Conservation (phyloP, 2,888 invertebrate genomes). For the Gibbula magus region DNA sequence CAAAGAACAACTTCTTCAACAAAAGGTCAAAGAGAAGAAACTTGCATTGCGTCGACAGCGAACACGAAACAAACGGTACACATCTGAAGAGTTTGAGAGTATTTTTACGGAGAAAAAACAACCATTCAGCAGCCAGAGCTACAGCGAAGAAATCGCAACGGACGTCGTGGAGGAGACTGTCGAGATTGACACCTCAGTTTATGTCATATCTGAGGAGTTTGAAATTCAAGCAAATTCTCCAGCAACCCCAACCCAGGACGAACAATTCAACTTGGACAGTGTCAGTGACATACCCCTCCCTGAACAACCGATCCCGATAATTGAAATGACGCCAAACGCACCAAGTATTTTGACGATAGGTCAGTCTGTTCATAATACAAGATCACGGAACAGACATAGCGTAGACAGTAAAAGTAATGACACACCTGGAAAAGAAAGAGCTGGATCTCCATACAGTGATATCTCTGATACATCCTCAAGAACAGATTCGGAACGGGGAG, state of each 20-base stretch:
- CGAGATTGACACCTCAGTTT: slow-evolving; percentile 44
- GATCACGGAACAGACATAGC: slow-evolving; percentile 41
- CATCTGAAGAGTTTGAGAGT: slow-evolving; percentile 74
- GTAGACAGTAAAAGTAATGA: slow-evolving; percentile 46
- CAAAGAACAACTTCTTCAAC: slow-evolving; percentile 70
- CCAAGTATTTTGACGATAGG: slow-evolving; percentile 10
- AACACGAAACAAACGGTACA: slow-evolving; percentile 73
- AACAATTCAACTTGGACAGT: slow-evolving; percentile 30
- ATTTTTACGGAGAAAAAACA: slow-evolving; percentile 67
- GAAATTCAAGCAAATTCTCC: slow-evolving; percentile 32
- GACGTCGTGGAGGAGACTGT: slow-evolving; percentile 45
- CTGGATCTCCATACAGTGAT: slow-evolving; percentile 53
- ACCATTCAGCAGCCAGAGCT: slow-evolving; percentile 52
- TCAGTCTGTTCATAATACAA: slow-evolving; percentile 29
- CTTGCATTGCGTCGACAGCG: slow-evolving; percentile 70
- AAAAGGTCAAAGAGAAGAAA: slow-evolving; percentile 71
- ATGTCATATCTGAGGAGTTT: slow-evolving; percentile 32
- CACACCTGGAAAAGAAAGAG: slow-evolving; percentile 27
- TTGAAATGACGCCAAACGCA: slow-evolving; percentile 31
- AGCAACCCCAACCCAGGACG: slow-evolving; percentile 51
- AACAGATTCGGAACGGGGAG: background rate
- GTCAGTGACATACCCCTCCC: slow-evolving; percentile 38
- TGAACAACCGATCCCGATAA: slow-evolving; percentile 20
- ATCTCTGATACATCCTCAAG: slow-evolving; percentile 44
- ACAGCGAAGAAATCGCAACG: slow-evolving; percentile 47